Conservation (phyloP, 2,113 vertebrate species). For the Myrmecophaga tridactyla region DNA sequence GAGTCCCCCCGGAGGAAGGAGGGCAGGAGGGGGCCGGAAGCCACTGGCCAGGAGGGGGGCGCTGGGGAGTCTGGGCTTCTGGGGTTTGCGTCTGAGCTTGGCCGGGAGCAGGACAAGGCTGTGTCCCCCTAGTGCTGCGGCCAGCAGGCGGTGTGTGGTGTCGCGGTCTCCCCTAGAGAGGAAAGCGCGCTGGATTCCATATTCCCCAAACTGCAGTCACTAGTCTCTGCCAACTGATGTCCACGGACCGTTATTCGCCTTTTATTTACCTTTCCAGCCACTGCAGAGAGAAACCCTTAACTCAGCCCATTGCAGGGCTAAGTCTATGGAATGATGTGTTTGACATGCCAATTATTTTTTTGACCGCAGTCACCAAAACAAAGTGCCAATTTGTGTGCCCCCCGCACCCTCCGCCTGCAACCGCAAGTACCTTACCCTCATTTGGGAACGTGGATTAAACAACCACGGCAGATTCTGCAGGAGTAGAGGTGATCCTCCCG, state of each 20-base stretch:
- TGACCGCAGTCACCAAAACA: background rate
- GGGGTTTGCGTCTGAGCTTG: background rate
- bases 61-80: too few species aligned
- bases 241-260: background rate
- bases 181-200: background rate
- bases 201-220: background rate
- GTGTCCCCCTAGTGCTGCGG: too few species aligned
- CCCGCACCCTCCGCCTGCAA: background rate
- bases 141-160: background rate
- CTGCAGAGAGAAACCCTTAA: background rate
- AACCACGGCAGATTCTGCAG: background rate
- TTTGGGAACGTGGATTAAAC: rapidly evolving
- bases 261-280: background rate
- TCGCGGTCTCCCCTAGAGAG: background rate
- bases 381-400: background rate
- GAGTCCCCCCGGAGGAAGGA: too few species aligned
- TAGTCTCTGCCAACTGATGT: background rate
- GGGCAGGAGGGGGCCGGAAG: too few species aligned
- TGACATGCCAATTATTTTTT: rapidly evolving
- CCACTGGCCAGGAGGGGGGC: too few species aligned
- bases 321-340: background rate
- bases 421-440: background rate
- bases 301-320: background rate
- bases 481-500: background rate
- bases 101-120: too few species aligned